These are phyloP conservation scores for Odontomachus brunneus DNA, from an alignment of 1,140 invertebrate species.

Conservation along the genomic window DNA sequence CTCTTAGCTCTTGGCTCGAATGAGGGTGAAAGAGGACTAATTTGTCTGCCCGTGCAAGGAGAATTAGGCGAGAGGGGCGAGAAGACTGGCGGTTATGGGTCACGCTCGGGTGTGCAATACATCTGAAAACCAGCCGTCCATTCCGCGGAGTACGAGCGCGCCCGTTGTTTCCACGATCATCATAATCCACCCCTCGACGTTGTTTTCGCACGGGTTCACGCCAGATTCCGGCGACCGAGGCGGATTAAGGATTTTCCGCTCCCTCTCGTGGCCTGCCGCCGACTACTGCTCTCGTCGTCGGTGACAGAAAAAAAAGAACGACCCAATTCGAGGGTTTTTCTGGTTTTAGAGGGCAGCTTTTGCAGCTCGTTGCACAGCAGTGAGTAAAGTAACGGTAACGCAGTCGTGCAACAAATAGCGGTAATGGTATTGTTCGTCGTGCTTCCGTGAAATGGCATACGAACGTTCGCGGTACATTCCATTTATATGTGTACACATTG, in stretches of 20 bases:
- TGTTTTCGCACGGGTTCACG: slow-evolving; percentile 63
- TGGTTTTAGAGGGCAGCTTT: slow-evolving; percentile 60
- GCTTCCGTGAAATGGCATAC: slow-evolving; percentile 13
- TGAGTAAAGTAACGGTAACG: slow-evolving; percentile 25
- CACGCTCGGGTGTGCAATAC: slow-evolving; percentile 59
- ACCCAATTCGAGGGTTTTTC: slow-evolving; percentile 65
- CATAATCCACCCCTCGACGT: slow-evolving; percentile 60
- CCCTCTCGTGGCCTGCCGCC: slow-evolving; percentile 10
- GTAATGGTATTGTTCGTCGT: slow-evolving; percentile 26
- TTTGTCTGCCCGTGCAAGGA: slow-evolving; percentile 53
- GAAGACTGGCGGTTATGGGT: slow-evolving; percentile 15
- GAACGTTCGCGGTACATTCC: not conserved
- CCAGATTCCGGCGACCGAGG: slow-evolving; percentile 57
- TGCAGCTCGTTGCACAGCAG: slow-evolving; percentile 60
- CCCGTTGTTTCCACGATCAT: slow-evolving; percentile 63
- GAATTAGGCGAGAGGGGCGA: slow-evolving; percentile 20
- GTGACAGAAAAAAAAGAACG: slow-evolving; percentile 52
- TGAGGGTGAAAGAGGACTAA: slow-evolving; percentile 58
- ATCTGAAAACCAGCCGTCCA: slow-evolving; percentile 21
- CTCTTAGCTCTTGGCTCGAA: slow-evolving; percentile 36
- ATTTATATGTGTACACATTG: not conserved
- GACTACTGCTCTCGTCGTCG: slow-evolving; percentile 4
- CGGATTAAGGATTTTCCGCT: slow-evolving; percentile 69
- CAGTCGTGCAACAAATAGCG: slow-evolving; percentile 35
- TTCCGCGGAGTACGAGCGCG: slow-evolving; percentile 7